Evolutionary conservation across 2,113 vertebrate species (phyloP), one percentile per base, ranked within the genome.

Genomic region (Sinosuthora webbiana): DNA sequence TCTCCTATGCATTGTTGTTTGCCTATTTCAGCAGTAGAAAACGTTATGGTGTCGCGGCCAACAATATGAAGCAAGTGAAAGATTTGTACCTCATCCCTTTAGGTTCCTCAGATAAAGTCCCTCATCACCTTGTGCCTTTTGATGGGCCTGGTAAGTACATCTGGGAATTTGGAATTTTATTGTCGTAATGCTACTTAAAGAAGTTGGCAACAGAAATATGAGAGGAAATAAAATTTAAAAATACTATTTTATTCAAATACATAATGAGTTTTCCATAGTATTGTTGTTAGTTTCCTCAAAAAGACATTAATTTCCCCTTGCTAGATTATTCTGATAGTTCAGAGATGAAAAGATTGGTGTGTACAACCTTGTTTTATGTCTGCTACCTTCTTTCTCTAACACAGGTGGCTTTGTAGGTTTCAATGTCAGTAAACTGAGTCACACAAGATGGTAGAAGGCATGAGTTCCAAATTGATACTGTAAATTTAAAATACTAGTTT

Each of bases 41-140:
- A 85, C 99, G 99, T 93, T 99, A 99, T 0, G 99, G 99, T 28
- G 99, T 99, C 47, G 99, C 99, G 0, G 99, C 99, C 83, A 99
- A 99, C 97, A 99, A 99, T 88, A 98, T 98, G 97, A 99, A 99
- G 97, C 99, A 98, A 97, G 99, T 99, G 95, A 99, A 99, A 97
- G 99, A 99, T 97, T 99, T 99, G 98, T 99, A 99, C 97, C 98
- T 99, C 94, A 99, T 99, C 94, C 99, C 99, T 49, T 96, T 99
- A 97, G 99, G 99, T 69, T 98, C 99, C 62, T 97, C 97, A 59
- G 99, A 99, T 96, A 99, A 99, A 98, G 99, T 99, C 87, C 99
- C 99, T 89, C 98, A 99, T 97, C 99, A 99, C 94, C 99, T 99
- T 62, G 99, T 99, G 97, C 99, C 99, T 90, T 99, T 99, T 97